Evolutionary conservation across 2,797 vertebrate genomes (phyloP).

Genomic region (Chlorospingus flavigularis): DNA sequence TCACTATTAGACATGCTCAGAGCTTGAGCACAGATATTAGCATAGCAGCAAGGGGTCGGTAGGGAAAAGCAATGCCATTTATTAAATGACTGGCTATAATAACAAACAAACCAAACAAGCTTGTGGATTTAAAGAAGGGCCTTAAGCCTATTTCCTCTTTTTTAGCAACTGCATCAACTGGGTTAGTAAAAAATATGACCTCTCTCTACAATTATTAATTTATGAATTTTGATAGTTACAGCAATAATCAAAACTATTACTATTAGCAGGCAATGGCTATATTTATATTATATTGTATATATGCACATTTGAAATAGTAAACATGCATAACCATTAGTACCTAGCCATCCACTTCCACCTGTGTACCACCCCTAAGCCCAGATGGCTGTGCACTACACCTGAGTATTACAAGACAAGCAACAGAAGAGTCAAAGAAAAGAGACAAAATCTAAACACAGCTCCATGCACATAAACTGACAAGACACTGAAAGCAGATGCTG

Average conservation of each 20-base stretch:
- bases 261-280: not conserved
- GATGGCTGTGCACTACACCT: not conserved
- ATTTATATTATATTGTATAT: not conserved
- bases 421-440: not conserved
- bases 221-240: not conserved
- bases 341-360: not conserved
- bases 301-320: not conserved
- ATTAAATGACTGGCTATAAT: not conserved
- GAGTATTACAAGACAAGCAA: not conserved
- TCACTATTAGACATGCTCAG: not conserved
- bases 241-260: not conserved
- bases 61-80: not conserved
- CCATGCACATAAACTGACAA: not conserved
- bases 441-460: not conserved
- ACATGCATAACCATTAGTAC: not conserved
- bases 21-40: not conserved
- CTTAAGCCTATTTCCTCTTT: not conserved
- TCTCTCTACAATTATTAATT: not conserved
- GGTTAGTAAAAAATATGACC: not conserved
- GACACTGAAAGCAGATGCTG: not conserved
- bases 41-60: constrained; percentile 5
- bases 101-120: not conserved
- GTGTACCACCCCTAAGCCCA: not conserved
- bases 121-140: not conserved
- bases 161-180: not conserved